Evolutionary conservation across 2,888 invertebrate species (phyloP), one percentile per base, ranked within the genome.

Genomic region (Agapostemon virescens): DNA sequence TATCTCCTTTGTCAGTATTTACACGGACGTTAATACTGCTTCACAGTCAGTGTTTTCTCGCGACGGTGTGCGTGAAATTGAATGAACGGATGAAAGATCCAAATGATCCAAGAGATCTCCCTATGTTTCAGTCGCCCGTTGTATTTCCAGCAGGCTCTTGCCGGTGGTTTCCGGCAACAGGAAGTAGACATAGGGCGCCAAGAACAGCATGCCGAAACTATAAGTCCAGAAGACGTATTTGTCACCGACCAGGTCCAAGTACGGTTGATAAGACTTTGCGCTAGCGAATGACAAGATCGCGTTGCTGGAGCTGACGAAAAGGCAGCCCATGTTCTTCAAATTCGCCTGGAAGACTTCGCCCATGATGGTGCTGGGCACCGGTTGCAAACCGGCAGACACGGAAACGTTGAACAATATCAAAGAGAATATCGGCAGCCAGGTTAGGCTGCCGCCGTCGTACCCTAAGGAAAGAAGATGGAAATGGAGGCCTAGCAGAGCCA

Each of bases 321-420:
- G 87, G 1, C 90, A 89, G 0, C 90, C 90, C 0, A 90, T 40
- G 9, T 90, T 90, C 76, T 92, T 92, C 52, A 92, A 81, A 42
- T 84, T 89, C 13, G 92, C 90, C 0, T 91, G 88, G 75, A 92
- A 92, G 33, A 92, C 82, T 80, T 92, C 92, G 13, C 92, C 85
- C 1, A 90, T 77, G 2, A 92, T 82, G 0, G 91, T 87, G 40
- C 85, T 88, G 0, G 92, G 92, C n/a, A 92, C 88, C 0, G 89
- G 86, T 0, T 90, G 80, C 1, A 91, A 73, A 0, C 92, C 92
- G 11, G 84, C 88, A 0, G 86, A 83, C 17, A 90, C 84, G 15
- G 88, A 89, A 2, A 90, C 69, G 26, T 88, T 88, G 71, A 88
- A 90, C 0, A 86, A 20, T 6, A 91, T 77, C 0, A 92, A 78